These are phyloP conservation scores for Diplodus puntazzo DNA, from an alignment of 2,797 vertebrate genomes.

Conservation along the genomic window DNA sequence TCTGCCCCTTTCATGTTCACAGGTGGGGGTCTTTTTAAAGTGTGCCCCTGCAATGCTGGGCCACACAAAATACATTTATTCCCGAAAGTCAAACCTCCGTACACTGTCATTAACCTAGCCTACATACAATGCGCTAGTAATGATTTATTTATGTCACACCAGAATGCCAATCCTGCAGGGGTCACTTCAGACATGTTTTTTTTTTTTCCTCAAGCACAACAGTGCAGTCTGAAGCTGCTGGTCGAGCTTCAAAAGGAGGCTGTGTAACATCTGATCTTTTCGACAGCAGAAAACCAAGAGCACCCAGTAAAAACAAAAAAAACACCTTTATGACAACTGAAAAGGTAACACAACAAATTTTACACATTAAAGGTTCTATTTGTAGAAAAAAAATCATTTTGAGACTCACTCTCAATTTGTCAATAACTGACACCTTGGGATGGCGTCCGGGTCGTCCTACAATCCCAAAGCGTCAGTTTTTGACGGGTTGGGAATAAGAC, in stretches of 20 bases:
- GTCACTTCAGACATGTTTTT: slow-evolving; percentile 2
- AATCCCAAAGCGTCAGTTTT: no score
- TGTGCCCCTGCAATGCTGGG: slow-evolving; percentile 1
- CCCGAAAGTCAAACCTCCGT: slow-evolving; percentile 24
- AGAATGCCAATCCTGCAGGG: slow-evolving; percentile 28
- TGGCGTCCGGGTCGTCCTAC: no score
- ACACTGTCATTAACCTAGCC: slow-evolving; percentile 20
- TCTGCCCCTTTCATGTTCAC: slow-evolving; percentile 52
- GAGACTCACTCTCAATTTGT: no score
- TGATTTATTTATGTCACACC: slow-evolving; percentile 44
- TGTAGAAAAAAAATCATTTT: no score
- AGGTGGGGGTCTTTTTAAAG: slow-evolving; percentile 22
- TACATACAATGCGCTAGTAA: slow-evolving; percentile 27
- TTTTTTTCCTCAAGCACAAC: background rate
- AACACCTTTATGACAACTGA: background rate
- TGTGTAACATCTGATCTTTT: no score
- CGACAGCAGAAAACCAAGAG: slow-evolving; percentile 15
- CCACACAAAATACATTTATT: slow-evolving; percentile 19
- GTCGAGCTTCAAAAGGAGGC: no score
- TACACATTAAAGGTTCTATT: no score
- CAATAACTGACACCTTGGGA: no score
- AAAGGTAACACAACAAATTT: no score
- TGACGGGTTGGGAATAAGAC: no score
- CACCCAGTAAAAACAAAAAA: background rate
- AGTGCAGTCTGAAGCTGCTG: background rate